Conservation (phyloP, 2,888 invertebrate genomes). For the Villa cingulata region DNA sequence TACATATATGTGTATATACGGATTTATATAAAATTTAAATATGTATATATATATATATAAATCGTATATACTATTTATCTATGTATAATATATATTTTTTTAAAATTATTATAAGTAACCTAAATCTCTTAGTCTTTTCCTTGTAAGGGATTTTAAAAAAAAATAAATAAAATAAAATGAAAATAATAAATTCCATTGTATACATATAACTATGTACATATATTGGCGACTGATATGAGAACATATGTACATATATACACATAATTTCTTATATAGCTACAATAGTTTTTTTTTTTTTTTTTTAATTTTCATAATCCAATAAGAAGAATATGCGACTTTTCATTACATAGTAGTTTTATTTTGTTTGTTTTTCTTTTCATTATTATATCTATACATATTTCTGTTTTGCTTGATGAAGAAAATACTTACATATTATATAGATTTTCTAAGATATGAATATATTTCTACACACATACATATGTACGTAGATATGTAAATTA, state of each 20-base stretch:
- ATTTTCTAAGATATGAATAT: no score
- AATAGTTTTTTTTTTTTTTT: no score
- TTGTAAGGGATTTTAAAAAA: conserved; percentile 16
- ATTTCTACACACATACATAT: no score
- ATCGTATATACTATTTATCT: no score
- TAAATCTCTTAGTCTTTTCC: conserved; percentile 18
- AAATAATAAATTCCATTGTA: conserved; percentile 2
- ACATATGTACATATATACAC: no score
- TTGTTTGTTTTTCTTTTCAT: not conserved
- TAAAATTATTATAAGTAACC: conserved; percentile 13
- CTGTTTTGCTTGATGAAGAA: not conserved
- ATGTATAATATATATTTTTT: not conserved
- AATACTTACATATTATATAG: no score
- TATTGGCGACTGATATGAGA: not conserved
- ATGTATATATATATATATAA: no score
- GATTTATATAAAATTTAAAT: no score
- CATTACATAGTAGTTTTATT: not conserved
- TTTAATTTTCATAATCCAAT: conserved; percentile 21
- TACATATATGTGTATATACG: not conserved
- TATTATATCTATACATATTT: no score
- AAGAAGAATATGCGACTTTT: conserved; percentile 13
- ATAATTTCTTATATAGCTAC: no score
- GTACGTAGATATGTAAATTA: not conserved
- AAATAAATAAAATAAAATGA: no score
- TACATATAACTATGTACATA: no score